Conservation (phyloP, 2,888 invertebrate genomes). For the Abrostola tripartita region DNA sequence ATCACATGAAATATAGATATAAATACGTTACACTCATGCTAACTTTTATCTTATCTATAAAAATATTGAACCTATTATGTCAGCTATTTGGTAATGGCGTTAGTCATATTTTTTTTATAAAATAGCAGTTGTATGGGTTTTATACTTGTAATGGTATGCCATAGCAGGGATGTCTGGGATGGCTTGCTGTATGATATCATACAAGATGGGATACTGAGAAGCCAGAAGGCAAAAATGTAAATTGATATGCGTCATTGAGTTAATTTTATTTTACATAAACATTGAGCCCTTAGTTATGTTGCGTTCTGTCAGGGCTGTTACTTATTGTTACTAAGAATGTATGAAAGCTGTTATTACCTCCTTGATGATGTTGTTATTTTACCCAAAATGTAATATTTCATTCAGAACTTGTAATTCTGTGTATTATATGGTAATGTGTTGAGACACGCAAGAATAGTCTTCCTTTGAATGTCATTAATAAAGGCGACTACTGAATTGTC, state of each 20-base stretch:
- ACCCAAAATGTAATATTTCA: too few relatives aligned
- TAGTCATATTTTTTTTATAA: constrained; percentile 18
- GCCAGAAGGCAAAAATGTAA: constrained; percentile 55
- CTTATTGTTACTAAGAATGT: background rate
- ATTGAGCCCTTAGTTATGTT: constrained; percentile 49
- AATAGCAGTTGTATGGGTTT: constrained; percentile 10
- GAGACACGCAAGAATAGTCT: too few relatives aligned
- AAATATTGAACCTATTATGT: constrained; percentile 32
- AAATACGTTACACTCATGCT: constrained; percentile 3
- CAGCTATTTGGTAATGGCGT: constrained; percentile 27
- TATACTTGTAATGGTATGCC: constrained; percentile 7
- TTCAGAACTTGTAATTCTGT: too few relatives aligned
- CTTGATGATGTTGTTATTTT: too few relatives aligned
- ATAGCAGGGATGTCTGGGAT: constrained; percentile 28
- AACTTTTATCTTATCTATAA: constrained; percentile 30
- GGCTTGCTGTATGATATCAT: constrained; percentile 45
- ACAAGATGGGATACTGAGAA: constrained; percentile 48
- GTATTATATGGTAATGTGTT: too few relatives aligned
- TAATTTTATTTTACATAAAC: constrained; percentile 53
- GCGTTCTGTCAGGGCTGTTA: constrained; percentile 44
- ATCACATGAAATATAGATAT: constrained; percentile 18
- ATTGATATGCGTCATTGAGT: constrained; percentile 56
- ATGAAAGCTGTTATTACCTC: background rate
- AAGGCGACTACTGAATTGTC: too few relatives aligned
- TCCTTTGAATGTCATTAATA: too few relatives aligned